A percentile compares a stretch with the other conserved stretches of the same genome.
Evolutionary conservation across 1,140 invertebrate species (phyloP).

Genomic region (Orussus abietinus): DNA sequence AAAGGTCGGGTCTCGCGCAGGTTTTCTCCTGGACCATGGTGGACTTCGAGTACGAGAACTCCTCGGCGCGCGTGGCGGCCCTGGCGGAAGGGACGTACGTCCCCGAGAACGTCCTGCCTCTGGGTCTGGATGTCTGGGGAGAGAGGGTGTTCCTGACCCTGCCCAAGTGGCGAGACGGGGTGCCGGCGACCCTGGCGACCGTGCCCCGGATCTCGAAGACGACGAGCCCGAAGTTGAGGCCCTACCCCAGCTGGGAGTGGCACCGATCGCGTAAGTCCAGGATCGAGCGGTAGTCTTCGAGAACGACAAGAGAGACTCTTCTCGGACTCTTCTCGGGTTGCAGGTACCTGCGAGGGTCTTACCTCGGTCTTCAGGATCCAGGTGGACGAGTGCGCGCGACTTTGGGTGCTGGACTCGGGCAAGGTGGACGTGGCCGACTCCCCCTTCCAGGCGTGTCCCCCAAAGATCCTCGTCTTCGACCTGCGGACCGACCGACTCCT

Average conservation of each 20-base stretch:
- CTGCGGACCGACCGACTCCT: constrained; percentile 62
- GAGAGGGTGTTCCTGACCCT: constrained; percentile 67
- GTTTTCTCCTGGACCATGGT: constrained; percentile 59
- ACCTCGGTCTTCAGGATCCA: constrained; percentile 75
- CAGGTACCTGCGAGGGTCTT: constrained; percentile 59
- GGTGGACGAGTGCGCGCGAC: constrained; percentile 64
- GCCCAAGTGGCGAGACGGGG: constrained; percentile 77
- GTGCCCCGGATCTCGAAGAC: constrained; percentile 55
- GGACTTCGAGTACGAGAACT: constrained; percentile 57
- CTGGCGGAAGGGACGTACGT: constrained; percentile 59
- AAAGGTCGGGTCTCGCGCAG: constrained; percentile 33
- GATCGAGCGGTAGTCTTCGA: too few relatives aligned
- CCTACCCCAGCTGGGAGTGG: constrained; percentile 72
- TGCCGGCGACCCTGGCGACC: constrained; percentile 65
- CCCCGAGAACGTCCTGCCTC: constrained; percentile 67
- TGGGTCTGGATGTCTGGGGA: constrained; percentile 67
- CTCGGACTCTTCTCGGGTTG: too few relatives aligned
- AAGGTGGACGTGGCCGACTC: constrained; percentile 66
- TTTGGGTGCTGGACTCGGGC: constrained; percentile 78
- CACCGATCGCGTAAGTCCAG: constrained; percentile 61
- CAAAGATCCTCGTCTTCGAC: constrained; percentile 72
- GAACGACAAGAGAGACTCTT: too few relatives aligned
- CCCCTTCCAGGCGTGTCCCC: constrained; percentile 67
- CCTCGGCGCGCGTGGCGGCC: constrained; percentile 47
- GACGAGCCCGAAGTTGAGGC: constrained; percentile 61